phyloP scores from a whole-genome alignment of 2,113 vertebrate genomes.

The Periophthalmodon schlosseri region DNA sequence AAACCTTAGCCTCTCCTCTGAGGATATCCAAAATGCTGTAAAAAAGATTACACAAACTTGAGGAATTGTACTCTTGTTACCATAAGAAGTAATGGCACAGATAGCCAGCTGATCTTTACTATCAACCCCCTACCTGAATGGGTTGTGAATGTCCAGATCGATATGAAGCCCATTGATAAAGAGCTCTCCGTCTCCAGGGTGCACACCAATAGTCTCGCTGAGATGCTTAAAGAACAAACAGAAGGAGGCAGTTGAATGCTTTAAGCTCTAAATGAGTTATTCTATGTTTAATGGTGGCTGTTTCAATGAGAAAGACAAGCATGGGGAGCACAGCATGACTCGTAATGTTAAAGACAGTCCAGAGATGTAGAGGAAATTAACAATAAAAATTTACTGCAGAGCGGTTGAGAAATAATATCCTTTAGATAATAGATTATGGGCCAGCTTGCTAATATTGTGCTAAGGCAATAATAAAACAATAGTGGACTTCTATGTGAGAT shows the following conservation, averaged over 20 bases:
- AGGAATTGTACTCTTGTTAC: slow-evolving; percentile 10
- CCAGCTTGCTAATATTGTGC: slow-evolving; percentile 21
- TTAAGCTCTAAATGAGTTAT: slow-evolving; percentile 21
- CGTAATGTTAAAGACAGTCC: neutral
- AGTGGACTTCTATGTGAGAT: slow-evolving; percentile 31
- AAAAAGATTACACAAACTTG: slow-evolving; percentile 19
- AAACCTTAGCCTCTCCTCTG: slow-evolving; percentile 84
- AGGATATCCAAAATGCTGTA: slow-evolving; percentile 82
- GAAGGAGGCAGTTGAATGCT: slow-evolving; percentile 24
- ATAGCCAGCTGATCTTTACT: slow-evolving; percentile 16
- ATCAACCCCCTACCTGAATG: slow-evolving; percentile 85
- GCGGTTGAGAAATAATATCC: slow-evolving; percentile 21
- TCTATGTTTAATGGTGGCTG: slow-evolving; percentile 17
- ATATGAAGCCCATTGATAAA: slow-evolving; percentile 92
- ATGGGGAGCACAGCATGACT: neutral
- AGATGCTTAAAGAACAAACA: slow-evolving; percentile 80
- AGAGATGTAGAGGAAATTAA: slow-evolving; percentile 10
- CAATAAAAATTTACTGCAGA: slow-evolving; percentile 24
- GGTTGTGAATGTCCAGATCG: slow-evolving; percentile 86
- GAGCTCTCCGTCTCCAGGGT: slow-evolving; percentile 87
- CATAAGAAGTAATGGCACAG: neutral
- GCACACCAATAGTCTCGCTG: slow-evolving; percentile 82
- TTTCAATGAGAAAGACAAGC: slow-evolving; percentile 10
- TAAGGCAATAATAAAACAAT: slow-evolving; percentile 32
- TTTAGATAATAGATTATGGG: slow-evolving; percentile 35